These are phyloP conservation scores for Mungos mungo DNA, from an alignment of 2,113 vertebrate species.

Conservation along the genomic window DNA sequence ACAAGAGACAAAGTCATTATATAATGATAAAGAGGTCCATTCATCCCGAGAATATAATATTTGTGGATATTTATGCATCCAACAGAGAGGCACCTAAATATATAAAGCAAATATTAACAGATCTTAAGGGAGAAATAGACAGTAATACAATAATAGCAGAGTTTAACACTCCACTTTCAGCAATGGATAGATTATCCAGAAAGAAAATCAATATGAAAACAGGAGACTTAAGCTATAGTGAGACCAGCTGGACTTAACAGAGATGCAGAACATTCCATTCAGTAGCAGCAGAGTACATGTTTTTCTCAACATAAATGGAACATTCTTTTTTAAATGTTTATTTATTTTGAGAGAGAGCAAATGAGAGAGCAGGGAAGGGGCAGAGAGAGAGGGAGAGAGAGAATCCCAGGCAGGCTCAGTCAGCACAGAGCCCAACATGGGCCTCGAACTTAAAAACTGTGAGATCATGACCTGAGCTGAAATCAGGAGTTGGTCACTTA, in stretches of 20 bases:
- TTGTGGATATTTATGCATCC: neutral
- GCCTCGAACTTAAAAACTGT: too few species aligned
- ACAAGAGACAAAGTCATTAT: neutral
- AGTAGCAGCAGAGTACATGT: neutral
- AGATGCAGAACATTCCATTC: neutral
- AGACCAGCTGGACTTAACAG: neutral
- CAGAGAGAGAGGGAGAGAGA: too few species aligned
- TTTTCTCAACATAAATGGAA: neutral
- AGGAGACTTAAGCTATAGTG: neutral
- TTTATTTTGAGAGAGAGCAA: too few species aligned
- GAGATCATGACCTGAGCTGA: too few species aligned
- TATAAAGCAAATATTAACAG: neutral
- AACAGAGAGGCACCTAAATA: neutral
- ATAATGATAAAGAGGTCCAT: neutral
- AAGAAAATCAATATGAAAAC: neutral
- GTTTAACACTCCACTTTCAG: neutral
- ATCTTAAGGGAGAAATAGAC: neutral
- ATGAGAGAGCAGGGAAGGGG: too few species aligned
- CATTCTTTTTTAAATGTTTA: too few species aligned
- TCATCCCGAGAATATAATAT: neutral
- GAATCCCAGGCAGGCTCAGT: too few species aligned
- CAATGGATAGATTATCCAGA: neutral
- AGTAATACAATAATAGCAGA: neutral
- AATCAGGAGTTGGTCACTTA: too few species aligned
- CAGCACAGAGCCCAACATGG: too few species aligned